Conservation (phyloP, 2,888 invertebrate genomes). For the Patella caerulea region DNA sequence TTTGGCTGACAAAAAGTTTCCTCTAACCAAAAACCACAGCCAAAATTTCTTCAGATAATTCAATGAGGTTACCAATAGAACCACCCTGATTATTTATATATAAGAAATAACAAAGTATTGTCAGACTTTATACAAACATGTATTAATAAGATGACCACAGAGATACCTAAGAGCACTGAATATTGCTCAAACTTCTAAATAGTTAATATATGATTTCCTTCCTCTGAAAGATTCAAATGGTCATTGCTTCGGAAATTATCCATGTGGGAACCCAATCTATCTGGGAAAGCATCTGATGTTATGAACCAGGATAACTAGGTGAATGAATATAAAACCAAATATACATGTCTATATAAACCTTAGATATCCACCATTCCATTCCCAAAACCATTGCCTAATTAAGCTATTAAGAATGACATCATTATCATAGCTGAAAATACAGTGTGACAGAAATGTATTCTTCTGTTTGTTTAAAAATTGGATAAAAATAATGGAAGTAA, state of each 20-base stretch:
- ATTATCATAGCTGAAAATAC: neutral
- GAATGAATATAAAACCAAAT: neutral
- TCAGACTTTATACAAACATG: no score
- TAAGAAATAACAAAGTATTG: no score
- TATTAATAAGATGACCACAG: no score
- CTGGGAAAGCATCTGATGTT: no score
- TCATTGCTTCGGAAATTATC: no score
- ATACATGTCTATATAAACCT: neutral
- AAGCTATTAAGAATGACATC: neutral
- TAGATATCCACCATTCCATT: neutral
- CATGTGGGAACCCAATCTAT: no score
- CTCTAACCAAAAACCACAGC: neutral
- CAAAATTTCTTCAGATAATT: neutral
- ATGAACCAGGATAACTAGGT: neutral
- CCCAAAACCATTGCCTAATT: neutral
- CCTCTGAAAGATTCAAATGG: no score
- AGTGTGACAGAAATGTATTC: neutral
- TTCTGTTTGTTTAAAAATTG: neutral
- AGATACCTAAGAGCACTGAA: no score
- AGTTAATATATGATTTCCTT: no score
- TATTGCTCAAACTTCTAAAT: no score
- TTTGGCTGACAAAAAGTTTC: neutral
- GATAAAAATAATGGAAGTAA: neutral
- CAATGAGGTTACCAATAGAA: neutral
- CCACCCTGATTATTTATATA: neutral